Percentiles rank a stretch among this genome's conserved stretches.
Conservation (phyloP, 2,113 vertebrate genomes). For the Egretta garzetta region DNA sequence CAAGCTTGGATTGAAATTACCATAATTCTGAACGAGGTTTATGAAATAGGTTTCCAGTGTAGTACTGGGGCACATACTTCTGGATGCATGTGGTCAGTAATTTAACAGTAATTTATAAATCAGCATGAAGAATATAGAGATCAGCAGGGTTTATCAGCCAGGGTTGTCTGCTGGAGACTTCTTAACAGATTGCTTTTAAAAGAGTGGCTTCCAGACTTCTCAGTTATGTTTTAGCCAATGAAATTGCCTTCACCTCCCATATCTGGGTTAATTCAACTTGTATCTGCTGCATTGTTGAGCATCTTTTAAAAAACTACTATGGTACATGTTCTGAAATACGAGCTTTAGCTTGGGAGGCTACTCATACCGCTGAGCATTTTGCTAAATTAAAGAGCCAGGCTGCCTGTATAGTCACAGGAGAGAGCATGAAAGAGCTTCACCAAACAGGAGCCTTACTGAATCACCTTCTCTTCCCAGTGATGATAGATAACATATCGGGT, state of each 20-base stretch:
- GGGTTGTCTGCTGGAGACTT: neutral
- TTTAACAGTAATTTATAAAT: slow-evolving; percentile 23
- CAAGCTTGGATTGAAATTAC: neutral
- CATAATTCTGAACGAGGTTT: neutral
- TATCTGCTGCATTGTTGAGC: neutral
- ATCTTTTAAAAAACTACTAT: neutral
- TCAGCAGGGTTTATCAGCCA: neutral
- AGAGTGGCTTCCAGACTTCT: neutral
- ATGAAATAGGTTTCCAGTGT: neutral
- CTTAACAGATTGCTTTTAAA: neutral
- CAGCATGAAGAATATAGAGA: neutral
- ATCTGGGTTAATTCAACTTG: neutral
- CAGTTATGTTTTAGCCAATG: neutral
- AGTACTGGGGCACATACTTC: neutral
- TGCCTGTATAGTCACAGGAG: neutral
- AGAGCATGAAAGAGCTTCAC: neutral
- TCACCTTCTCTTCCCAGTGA: neutral
- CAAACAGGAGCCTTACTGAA: neutral
- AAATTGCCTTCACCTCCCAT: neutral
- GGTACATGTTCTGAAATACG: neutral
- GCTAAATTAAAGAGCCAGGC: neutral
- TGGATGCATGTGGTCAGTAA: neutral
- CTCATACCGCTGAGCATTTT: neutral
- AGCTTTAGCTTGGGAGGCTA: neutral
- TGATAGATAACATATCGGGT: neutral